Evolutionary conservation across 2,797 vertebrate species (phyloP), one percentile per base, ranked within the genome.

Genomic region (Chelmon rostratus): DNA sequence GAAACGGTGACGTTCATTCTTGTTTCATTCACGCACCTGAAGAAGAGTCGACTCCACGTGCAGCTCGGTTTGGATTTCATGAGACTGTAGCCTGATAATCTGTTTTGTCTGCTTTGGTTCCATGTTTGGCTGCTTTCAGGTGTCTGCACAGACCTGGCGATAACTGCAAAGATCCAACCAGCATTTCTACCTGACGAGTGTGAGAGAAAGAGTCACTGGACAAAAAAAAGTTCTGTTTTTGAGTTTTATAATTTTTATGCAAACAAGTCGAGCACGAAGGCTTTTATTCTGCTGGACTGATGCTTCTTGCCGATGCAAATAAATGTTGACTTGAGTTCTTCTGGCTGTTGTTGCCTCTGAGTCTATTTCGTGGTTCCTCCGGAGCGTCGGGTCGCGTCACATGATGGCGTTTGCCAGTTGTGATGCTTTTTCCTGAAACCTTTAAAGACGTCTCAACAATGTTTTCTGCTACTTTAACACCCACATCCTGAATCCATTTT

Each of bases 231-330:
- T 67, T 76, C 6, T 75, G 40, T 54, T 56, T 50, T 63, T 76
- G 50, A 84, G 77, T 83, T 86, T 79, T 61, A 21, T 66, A 3
- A 42, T 66, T 89, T 83, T 88, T 82, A 90, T 90, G 88, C 85
- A 90, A 88, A 83, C 1, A 10, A 71, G 66, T 76, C 9, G 13
- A 89, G 76, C 73, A 76, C 65, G 76, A 49, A 83, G 84, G 84
- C 79, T 85, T 85, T 81, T 56, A 56, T 68, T 73, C 50, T 84
- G 83, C 73, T 68, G 83, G 79, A 73, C 71, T 28, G 76, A 86
- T 50, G 87, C 80, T 90, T 90, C 49, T 44, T 70, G 68, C 85
- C n/a, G 3, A 76, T 81, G 74, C 71, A 84, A 91, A 90, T 91
- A 91, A 91, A 93, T 42, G 80, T 80, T 52, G 49, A 62, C 69